Base-by-base conservation (phyloP, 2,888 invertebrate species). In the Notodonta ziczac region DNA sequence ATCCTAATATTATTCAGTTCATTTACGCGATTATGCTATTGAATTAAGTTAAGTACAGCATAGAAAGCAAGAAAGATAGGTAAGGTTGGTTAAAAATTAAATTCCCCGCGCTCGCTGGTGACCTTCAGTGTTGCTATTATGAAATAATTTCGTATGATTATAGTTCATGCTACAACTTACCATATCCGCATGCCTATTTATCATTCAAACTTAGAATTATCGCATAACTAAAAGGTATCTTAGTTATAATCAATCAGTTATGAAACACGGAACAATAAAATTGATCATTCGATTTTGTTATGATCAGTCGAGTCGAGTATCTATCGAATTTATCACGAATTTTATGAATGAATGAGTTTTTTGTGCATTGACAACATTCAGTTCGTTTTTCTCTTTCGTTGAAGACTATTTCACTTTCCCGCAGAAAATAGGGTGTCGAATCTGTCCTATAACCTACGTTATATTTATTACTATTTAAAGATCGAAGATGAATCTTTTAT, bases 401-500 rank as follows among this genome's bases (percentile, higher is more conserved):
- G 81, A 87, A 79, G 86, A 84, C 90, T 89, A 79, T 93, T 93
- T 93, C 94, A 92, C 88, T 89, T 93, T 91, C 92, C 93, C 93
- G 93, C 94, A 94, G 94, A 93, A 94, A 94, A 93, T 93, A 93
- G 94, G 94, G 94, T 94, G 94, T 94, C 93, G 94, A 93, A 93
- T 91, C 92, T 92, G 92, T 90, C 89, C 87, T 91, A 83, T 94
- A 94, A 93, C 94, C 93, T 93, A 92, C 83, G 92, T 71, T 92
- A 90, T 86, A 93, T 90, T 93, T 92, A 91, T 90, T 88, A 92
- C 88, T 82, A 89, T 91, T 88, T 88, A 90, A 89, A 92, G 93
- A 91, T 90, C 88, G 86, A 94, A 94, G 85, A 95, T 95, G 95
- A 94, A 93, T 95, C 94, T 94, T 94, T 95, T 95, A 95, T 95